Conservation (phyloP, 2,113 vertebrate genomes). For the Oreochromis aureus region DNA sequence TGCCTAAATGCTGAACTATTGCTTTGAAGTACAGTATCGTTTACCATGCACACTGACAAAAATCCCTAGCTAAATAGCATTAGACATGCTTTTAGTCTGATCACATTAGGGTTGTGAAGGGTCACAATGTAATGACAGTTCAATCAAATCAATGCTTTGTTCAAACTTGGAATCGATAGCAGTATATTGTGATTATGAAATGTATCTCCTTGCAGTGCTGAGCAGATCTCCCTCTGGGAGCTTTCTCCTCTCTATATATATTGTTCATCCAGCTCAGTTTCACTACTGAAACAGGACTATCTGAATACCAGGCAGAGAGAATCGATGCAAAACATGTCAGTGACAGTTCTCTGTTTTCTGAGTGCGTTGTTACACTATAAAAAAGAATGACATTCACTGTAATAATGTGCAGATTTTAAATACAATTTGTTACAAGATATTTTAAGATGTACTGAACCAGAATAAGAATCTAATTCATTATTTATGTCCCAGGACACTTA, state of each 20-base stretch:
- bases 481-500: not conserved
- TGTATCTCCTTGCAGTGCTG: constrained; percentile 29
- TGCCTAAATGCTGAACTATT: not conserved
- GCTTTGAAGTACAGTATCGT: not conserved
- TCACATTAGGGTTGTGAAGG: constrained; percentile 54
- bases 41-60: not conserved
- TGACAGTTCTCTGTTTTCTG: constrained; percentile 24
- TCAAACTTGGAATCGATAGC: constrained; percentile 51
- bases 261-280: not conserved
- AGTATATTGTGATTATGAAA: constrained; percentile 51
- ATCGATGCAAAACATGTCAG: constrained; percentile 62
- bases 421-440: not conserved
- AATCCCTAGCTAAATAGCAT: constrained; percentile 22
- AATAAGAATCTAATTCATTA: not conserved
- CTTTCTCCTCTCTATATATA: not conserved
- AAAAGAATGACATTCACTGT: constrained; percentile 37
- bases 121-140: constrained; percentile 37
- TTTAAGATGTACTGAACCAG: not conserved
- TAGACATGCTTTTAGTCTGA: constrained; percentile 67
- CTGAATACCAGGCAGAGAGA: constrained; percentile 41
- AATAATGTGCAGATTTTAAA: constrained; percentile 1
- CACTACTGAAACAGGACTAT: constrained; percentile 29
- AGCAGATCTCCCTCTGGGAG: constrained; percentile 41
- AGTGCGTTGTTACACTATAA: constrained; percentile 35
- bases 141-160: constrained; percentile 61